Conservation (phyloP, 2,113 vertebrate species). For the Dipodomys ordii region DNA sequence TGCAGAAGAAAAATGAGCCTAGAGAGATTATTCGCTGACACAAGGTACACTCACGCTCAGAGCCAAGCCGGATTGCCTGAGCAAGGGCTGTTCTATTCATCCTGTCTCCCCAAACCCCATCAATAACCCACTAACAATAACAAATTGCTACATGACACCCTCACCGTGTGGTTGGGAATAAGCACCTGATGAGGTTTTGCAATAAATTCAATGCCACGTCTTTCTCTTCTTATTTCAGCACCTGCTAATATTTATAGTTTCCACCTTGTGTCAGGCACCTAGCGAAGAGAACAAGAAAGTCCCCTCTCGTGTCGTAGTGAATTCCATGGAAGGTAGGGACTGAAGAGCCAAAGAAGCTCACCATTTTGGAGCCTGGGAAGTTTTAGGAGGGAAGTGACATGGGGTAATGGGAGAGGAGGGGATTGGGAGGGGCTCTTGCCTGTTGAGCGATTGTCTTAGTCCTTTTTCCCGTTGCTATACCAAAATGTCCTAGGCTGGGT, state of each 20-base stretch:
- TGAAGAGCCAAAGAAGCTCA: not conserved
- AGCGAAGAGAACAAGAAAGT: not conserved
- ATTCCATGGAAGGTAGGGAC: not conserved
- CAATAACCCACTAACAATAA: conserved; percentile 68
- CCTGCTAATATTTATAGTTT: not conserved
- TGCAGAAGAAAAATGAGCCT: conserved; percentile 36
- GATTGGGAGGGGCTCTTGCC: not conserved
- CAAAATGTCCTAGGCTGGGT: not conserved
- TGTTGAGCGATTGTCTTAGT: not conserved
- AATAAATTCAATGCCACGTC: not conserved
- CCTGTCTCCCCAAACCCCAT: conserved; percentile 36
- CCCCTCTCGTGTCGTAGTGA: not conserved
- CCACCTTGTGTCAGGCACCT: not conserved
- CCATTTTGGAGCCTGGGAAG: not conserved
- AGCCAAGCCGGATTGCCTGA: conserved; percentile 6
- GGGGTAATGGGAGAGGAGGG: not conserved
- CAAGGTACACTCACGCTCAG: not conserved
- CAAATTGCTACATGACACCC: conserved; percentile 52
- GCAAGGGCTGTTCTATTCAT: conserved; percentile 19
- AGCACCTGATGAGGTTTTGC: not conserved
- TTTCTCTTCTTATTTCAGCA: not conserved
- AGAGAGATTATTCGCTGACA: conserved; percentile 21
- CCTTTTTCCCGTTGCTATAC: not conserved
- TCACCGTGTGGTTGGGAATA: not conserved
- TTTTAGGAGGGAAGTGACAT: not conserved